These are phyloP conservation scores for Drosophila carrolli DNA, from an alignment of 1,140 invertebrate genomes.

Conservation along the genomic window DNA sequence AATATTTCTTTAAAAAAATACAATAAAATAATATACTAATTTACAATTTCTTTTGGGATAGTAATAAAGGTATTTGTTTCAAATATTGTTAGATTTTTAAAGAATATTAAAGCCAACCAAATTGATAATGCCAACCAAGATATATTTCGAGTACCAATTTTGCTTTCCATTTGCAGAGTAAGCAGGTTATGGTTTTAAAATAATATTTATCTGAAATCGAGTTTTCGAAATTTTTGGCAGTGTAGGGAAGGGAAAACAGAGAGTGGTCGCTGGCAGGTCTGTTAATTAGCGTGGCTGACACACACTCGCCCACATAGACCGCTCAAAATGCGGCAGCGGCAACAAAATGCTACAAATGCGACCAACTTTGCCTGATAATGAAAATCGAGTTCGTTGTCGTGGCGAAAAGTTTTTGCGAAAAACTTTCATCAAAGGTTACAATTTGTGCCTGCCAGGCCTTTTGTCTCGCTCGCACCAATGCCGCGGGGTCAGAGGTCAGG, in stretches of 20 bases:
- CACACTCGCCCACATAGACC: conserved; percentile 14
- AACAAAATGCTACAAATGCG: conserved; percentile 64
- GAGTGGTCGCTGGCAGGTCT: conserved; percentile 55
- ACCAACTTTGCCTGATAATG: conserved; percentile 76
- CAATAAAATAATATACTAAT: too few relatives aligned
- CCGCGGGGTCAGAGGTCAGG: not conserved
- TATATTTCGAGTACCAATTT: too few relatives aligned
- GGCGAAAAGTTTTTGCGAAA: conserved; percentile 70
- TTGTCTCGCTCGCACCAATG: conserved; percentile 17
- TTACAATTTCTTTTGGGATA: too few relatives aligned
- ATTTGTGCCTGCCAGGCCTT: conserved; percentile 58
- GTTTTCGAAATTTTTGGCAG: not conserved
- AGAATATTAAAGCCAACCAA: too few relatives aligned
- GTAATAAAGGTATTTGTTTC: too few relatives aligned
- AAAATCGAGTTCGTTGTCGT: conserved; percentile 71
- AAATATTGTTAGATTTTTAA: too few relatives aligned
- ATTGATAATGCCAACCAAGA: too few relatives aligned
- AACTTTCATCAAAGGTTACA: conserved; percentile 81
- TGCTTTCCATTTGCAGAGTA: too few relatives aligned
- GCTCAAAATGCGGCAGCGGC: conserved; percentile 64
- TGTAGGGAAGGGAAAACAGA: conserved; percentile 7
- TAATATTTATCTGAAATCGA: not conserved
- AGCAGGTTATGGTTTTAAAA: too few relatives aligned
- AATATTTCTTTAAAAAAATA: too few relatives aligned
- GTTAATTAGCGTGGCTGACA: conserved; percentile 70